Conservation (phyloP, 2,797 vertebrate genomes). For the Melopsittacus undulatus region DNA sequence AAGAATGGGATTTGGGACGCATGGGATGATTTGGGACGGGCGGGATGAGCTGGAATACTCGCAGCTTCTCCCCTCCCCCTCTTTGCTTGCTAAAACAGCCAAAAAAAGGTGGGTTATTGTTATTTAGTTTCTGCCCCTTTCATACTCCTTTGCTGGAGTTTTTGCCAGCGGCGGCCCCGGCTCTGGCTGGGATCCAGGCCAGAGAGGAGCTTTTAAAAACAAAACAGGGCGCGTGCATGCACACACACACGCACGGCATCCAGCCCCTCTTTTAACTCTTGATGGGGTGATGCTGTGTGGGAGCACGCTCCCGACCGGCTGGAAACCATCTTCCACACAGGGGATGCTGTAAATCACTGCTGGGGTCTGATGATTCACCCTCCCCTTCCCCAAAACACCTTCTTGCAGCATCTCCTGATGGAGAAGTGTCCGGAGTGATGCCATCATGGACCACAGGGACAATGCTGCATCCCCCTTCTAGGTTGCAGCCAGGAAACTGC, state of each 20-base stretch:
- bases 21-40: not conserved
- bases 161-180: conserved; percentile 54
- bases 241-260: conserved; percentile 59
- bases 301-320: not conserved
- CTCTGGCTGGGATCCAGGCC: conserved; percentile 47
- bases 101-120: conserved; percentile 10
- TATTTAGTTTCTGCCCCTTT: conserved; percentile 57
- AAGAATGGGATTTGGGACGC: not conserved
- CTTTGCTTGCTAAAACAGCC: not conserved
- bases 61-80: not conserved
- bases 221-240: conserved; percentile 61
- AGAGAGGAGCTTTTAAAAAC: conserved; percentile 66
- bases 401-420: rapidly evolving
- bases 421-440: not conserved
- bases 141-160: conserved; percentile 30
- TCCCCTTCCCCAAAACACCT: not conserved
- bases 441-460: rapidly evolving
- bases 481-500: not conserved
- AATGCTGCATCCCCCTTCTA: not conserved
- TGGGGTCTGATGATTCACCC: not conserved
- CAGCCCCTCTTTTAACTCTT: conserved; percentile 56
- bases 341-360: rapidly evolving
- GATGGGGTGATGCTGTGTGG: not conserved
- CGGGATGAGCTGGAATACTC: rapidly evolving
- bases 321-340: not conserved